Conservation (phyloP, 2,888 invertebrate genomes). For the Papilio demoleus region DNA sequence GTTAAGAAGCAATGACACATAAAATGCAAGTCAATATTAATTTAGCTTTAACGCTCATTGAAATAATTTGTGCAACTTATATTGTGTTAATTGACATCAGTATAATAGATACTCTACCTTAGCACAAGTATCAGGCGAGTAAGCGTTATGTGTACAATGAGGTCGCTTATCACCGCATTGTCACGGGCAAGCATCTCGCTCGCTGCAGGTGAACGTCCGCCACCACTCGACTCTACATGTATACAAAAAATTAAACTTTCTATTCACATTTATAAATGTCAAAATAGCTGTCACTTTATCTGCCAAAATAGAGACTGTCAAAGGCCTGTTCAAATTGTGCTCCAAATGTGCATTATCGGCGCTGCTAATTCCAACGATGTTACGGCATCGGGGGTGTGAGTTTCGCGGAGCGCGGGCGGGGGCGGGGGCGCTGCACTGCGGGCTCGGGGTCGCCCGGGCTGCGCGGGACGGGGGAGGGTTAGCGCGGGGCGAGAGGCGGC, state of each 20-base stretch:
- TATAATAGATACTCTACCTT: background rate
- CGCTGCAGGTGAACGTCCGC: slow-evolving; percentile 13
- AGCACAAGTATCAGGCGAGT: background rate
- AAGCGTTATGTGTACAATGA: background rate
- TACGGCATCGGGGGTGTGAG: slow-evolving; percentile 70
- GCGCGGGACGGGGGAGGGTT: slow-evolving; percentile 41
- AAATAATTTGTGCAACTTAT: background rate
- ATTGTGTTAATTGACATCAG: no score
- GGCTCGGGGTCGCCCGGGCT: slow-evolving; percentile 54
- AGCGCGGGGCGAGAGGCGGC: slow-evolving; percentile 42
- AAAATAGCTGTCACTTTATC: background rate
- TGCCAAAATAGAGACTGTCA: slow-evolving; percentile 12
- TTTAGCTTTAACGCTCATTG: background rate
- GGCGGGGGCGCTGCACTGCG: slow-evolving; percentile 72
- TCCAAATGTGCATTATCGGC: slow-evolving; percentile 72
- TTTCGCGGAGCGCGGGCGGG: slow-evolving; percentile 54
- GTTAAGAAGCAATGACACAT: background rate
- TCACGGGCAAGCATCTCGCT: background rate
- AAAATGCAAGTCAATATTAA: no score
- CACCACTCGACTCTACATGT: background rate
- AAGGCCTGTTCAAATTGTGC: slow-evolving; percentile 45
- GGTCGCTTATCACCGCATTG: slow-evolving; percentile 3
- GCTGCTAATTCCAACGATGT: slow-evolving; percentile 74
- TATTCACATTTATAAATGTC: slow-evolving; percentile 10
- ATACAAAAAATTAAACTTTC: background rate